phyloP scores from a whole-genome alignment of 1,140 invertebrate genomes.

The Cotesia vestalis region DNA sequence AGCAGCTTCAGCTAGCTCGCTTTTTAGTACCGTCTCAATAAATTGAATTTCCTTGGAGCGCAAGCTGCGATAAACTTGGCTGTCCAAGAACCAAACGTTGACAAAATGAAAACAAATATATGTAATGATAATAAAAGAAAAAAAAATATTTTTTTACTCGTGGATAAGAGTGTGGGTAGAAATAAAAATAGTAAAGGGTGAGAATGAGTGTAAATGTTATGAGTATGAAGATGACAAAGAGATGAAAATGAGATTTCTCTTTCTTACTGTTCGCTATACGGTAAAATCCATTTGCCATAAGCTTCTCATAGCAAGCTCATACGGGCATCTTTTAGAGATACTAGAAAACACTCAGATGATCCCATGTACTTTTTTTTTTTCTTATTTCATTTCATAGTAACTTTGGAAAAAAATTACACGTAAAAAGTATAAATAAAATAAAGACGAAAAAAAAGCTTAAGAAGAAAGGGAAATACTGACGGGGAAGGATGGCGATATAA shows the following conservation, averaged over 20 bases:
- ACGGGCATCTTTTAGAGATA: no score
- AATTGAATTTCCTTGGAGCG: slow-evolving; percentile 20
- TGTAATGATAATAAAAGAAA: not conserved
- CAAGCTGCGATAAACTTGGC: slow-evolving; percentile 16
- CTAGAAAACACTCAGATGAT: no score
- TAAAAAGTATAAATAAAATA: not conserved
- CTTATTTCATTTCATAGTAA: no score
- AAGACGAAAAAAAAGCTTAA: not conserved
- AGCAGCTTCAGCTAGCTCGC: not conserved
- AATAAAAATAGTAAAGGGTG: not conserved
- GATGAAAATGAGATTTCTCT: no score
- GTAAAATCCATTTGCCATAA: no score
- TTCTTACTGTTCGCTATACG: no score
- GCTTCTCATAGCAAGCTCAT: no score
- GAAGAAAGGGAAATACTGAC: not conserved
- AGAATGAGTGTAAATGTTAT: no score
- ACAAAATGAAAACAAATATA: not conserved
- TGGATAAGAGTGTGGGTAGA: not conserved
- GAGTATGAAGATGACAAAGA: no score
- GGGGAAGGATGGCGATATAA: not conserved
- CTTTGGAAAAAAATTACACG: not conserved
- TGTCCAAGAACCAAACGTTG: slow-evolving; percentile 24
- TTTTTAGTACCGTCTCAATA: slow-evolving; percentile 14
- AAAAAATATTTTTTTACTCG: not conserved
- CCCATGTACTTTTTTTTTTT: no score